A percentile compares a stretch with the other conserved stretches of the same genome.
Conservation (phyloP, 2,888 invertebrate genomes). For the Panzeria rudis region DNA sequence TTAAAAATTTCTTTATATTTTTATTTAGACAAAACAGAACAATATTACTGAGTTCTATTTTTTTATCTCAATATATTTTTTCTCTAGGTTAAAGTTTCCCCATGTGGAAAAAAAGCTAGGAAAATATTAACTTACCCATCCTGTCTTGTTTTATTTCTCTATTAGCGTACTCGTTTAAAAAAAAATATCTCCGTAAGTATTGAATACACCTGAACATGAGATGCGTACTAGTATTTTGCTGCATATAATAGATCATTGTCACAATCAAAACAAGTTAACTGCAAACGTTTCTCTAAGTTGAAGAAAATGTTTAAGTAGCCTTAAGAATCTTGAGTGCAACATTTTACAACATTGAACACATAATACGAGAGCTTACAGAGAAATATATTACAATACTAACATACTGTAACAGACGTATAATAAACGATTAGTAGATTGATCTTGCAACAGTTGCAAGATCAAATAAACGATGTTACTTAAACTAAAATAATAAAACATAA, state of each 20-base stretch:
- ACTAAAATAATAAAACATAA: conserved; percentile 14
- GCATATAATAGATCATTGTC: conserved; percentile 68
- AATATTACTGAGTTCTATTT: conserved; percentile 22
- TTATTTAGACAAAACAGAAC: conserved; percentile 36
- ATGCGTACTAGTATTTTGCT: conserved; percentile 44
- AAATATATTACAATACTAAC: conserved; percentile 30
- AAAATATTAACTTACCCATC: conserved; percentile 28
- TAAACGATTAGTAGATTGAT: conserved; percentile 53
- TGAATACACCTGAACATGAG: conserved; percentile 46
- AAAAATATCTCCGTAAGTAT: conserved; percentile 34
- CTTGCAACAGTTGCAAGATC: conserved; percentile 44
- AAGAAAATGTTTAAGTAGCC: not conserved
- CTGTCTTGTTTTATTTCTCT: conserved; percentile 34
- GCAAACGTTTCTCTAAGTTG: not conserved
- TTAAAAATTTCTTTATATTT: not conserved
- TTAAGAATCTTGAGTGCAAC: not conserved
- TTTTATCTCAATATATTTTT: conserved; percentile 12
- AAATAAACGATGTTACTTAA: conserved; percentile 14
- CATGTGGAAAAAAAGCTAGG: conserved; percentile 32
- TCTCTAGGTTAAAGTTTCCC: conserved; percentile 38
- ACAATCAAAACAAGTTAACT: conserved; percentile 42
- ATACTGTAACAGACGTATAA: conserved; percentile 22
- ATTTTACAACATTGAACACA: not conserved
- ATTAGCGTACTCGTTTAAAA: not conserved
- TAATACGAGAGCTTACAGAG: not conserved